Evolutionary conservation across 2,113 vertebrate species (phyloP), one percentile per base, ranked within the genome.

Genomic region (Phoxinus phoxinus): DNA sequence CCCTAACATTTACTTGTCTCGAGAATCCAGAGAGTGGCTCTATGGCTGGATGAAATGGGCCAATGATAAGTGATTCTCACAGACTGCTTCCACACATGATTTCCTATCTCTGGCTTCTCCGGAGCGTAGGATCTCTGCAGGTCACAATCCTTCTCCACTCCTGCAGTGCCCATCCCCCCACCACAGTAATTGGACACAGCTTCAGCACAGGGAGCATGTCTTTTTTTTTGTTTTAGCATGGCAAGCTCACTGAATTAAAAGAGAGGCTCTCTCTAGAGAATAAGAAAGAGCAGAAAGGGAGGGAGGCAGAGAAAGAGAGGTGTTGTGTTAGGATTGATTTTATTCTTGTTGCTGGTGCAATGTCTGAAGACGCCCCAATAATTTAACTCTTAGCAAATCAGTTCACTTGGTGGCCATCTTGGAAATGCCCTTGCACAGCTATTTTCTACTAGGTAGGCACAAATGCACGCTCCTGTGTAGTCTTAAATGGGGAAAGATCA

Each of bases 201-300:
- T 91, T 77, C 48, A 21, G 85, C 86, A 88, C 84, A 82, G 78
- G 80, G 75, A 88, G 88, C 81, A 89, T 89, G 87, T 90, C 86
- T 90, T 85, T 91, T 90, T 88, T 84, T 85, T 75, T 63, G 6
- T 87, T 84, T 88, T 86, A 90, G 86, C 89, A 85, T 72, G 85
- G 81, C 86, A 67, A 75, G 84, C 73, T 86, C 86, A 85, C 91
- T 90, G 87, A 91, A 91, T 93, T 92, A 92, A 91, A 89, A 90
- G 81, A 81, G 86, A 85, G 71, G 84, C 88, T 85, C 46, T 61
- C 86, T 85, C 84, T 35, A 87, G 87, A 83, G 86, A 81, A 44
- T 56, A 80, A 10, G 41, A 44, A 72, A 59, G 48, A 56, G 58
- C 27, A 37, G 46, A 71, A 82, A 67, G 78, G 23, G 37, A 79